phyloP scores from a whole-genome alignment of 2,888 invertebrate genomes.

The Cephus rjabovi region DNA sequence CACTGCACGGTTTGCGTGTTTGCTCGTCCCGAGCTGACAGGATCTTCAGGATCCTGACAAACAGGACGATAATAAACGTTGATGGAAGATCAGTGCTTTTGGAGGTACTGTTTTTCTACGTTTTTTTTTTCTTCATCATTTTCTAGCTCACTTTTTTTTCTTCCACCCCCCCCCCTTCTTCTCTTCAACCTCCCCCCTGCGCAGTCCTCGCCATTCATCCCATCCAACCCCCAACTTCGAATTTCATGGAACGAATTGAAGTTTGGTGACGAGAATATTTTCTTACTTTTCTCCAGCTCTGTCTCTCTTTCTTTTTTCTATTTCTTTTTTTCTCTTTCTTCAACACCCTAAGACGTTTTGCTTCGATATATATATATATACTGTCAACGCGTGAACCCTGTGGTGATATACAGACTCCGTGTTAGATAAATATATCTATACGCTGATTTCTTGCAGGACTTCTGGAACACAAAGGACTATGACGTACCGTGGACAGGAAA shows the following conservation, averaged over 20 bases:
- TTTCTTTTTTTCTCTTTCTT: background rate
- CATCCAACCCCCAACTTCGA: background rate
- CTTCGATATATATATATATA: background rate
- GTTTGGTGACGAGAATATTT: background rate
- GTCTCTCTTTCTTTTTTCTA: background rate
- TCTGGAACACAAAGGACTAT: background rate
- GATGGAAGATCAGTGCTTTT: conserved; percentile 39
- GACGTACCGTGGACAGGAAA: background rate
- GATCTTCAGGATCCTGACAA: conserved; percentile 26
- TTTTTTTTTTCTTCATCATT: background rate
- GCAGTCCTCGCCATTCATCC: background rate
- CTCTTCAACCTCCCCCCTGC: background rate
- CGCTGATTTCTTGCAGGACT: background rate
- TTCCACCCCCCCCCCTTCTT: no score
- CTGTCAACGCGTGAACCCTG: no score
- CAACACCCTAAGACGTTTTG: background rate
- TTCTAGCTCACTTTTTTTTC: background rate
- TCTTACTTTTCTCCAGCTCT: background rate
- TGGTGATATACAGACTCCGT: background rate
- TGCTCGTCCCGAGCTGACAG: background rate
- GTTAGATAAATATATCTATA: background rate
- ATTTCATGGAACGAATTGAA: background rate
- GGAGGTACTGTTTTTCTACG: background rate
- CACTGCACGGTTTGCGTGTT: background rate
- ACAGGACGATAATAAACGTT: conserved; percentile 50